Base-by-base conservation (phyloP, 1,140 invertebrate genomes). In the Trichonephila clavipes region DNA sequence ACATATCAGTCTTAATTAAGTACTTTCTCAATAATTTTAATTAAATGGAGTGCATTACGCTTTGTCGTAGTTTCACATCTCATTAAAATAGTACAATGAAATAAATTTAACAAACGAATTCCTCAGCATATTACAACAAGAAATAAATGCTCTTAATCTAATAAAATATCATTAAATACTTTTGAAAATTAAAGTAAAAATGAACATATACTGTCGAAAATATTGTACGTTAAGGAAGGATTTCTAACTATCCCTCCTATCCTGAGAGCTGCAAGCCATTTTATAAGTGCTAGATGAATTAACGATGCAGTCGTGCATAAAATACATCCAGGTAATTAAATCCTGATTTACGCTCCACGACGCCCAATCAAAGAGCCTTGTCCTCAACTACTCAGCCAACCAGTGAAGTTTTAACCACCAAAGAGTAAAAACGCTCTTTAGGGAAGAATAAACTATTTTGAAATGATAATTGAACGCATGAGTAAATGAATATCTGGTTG, bases 311-410 rank as follows among this genome's bases (percentile, higher is more conserved):
- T 28, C 72, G 28, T 82, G 89, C 89, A 90, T 90, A 90, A 90
- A 90, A 90, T 82, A 90, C 72, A 81, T 83, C 77, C 77, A 90
- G 72, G 89, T 90, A 90, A 90, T 90, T 90, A 90, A 90, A 90
- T 90, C 89, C 77, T 90, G 77, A 90, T 90, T 90, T 83, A 90
- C 89, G 89, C 89, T 90, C 24, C 24, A 83, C 72, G 77, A 82
- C 89, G 51, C 40, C 89, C 89, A 90, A 90, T 90, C 89, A 90
- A 90, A 90, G 77, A 83, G 19, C 28, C 66, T 62, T 34, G 10
- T 19, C 28, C 72, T 40, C 16, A 18, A 34, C 72, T 16, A 6
- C 21, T 59, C 66, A 89, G 66, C 58, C 66, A 77, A 21, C 88
- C 88, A 77, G 58, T 89, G 64, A 77, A 72, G 64, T n/a, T 16